A percentile compares a stretch with the other conserved stretches of the same genome.
Conservation (phyloP, 2,888 invertebrate genomes). For the Drosophila nigricruria region DNA sequence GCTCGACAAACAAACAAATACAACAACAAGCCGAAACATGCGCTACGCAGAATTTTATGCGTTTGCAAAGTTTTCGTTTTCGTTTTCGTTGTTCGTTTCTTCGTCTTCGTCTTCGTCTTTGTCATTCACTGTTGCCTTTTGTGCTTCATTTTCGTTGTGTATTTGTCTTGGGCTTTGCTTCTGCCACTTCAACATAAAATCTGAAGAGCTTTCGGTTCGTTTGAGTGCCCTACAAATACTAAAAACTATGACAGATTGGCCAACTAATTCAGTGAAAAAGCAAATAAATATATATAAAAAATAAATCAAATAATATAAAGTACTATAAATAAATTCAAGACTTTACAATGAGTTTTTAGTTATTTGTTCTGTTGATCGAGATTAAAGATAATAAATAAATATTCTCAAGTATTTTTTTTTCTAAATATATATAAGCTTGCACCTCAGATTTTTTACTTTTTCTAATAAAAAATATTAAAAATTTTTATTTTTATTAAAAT, state of each 20-base stretch:
- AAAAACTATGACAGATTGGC: slow-evolving; percentile 18
- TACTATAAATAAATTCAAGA: background rate
- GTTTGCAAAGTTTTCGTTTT: slow-evolving; percentile 75
- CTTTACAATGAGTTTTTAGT: background rate
- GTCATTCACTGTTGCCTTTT: slow-evolving; percentile 45
- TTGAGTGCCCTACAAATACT: slow-evolving; percentile 48
- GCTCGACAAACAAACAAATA: slow-evolving; percentile 65
- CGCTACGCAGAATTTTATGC: slow-evolving; percentile 75
- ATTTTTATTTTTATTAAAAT: no score
- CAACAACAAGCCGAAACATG: slow-evolving; percentile 27
- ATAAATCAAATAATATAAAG: slow-evolving; percentile 1
- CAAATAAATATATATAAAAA: background rate
- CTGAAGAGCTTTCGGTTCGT: slow-evolving; percentile 31
- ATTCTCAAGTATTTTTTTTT: no score
- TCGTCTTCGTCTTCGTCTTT: slow-evolving; percentile 2
- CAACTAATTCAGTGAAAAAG: slow-evolving; percentile 25
- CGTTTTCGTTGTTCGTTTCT: slow-evolving; percentile 26
- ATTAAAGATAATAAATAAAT: background rate
- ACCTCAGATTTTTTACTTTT: no score
- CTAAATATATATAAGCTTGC: no score
- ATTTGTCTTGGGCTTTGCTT: slow-evolving; percentile 14
- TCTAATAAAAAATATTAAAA: no score
- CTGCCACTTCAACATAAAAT: slow-evolving; percentile 23
- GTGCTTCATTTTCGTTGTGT: slow-evolving; percentile 53
- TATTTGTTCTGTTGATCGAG: background rate